Conservation (phyloP, 2,888 invertebrate species). For the Temnothorax ravouxi region DNA sequence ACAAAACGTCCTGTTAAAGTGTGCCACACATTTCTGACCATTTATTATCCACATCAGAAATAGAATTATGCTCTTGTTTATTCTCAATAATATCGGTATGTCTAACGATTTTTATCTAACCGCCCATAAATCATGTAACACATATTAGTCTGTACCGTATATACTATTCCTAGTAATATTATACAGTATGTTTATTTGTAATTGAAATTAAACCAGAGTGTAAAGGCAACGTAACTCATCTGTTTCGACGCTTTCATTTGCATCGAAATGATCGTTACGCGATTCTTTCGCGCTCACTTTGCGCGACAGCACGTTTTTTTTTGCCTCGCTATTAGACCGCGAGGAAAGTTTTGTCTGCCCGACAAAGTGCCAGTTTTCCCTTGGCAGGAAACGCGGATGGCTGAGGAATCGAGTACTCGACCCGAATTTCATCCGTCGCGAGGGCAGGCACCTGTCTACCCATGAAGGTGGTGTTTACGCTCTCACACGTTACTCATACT, state of each 20-base stretch:
- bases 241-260: conserved; percentile 33
- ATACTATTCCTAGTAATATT: not conserved
- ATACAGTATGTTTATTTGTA: conserved; percentile 22
- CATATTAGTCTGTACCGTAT: not conserved
- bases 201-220: conserved; percentile 14
- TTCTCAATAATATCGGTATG: not conserved
- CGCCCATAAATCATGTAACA: conserved; percentile 16
- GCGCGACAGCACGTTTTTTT: conserved; percentile 24
- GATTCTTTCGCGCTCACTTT: conserved; percentile 12
- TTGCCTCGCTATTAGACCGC: conserved; percentile 25
- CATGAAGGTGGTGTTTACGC: conserved; percentile 47
- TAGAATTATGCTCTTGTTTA: conserved; percentile 9
- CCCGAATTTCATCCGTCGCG: conserved; percentile 67
- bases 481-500: conserved; percentile 39
- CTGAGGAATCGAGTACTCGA: conserved; percentile 65
- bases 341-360: conserved; percentile 57
- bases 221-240: conserved; percentile 1
- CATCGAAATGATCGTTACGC: conserved; percentile 7
- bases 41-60: conserved; percentile 19
- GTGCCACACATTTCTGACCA: conserved; percentile 9
- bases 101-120: conserved; percentile 7
- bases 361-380: conserved; percentile 62
- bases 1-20: conserved; percentile 25
- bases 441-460: conserved; percentile 62
- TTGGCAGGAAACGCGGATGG: conserved; percentile 50